Percentiles rank a stretch among this genome's conserved stretches.
These are phyloP conservation scores for Lasaia peninsularis DNA, from an alignment of 1,140 invertebrate genomes.

Conservation along the genomic window DNA sequence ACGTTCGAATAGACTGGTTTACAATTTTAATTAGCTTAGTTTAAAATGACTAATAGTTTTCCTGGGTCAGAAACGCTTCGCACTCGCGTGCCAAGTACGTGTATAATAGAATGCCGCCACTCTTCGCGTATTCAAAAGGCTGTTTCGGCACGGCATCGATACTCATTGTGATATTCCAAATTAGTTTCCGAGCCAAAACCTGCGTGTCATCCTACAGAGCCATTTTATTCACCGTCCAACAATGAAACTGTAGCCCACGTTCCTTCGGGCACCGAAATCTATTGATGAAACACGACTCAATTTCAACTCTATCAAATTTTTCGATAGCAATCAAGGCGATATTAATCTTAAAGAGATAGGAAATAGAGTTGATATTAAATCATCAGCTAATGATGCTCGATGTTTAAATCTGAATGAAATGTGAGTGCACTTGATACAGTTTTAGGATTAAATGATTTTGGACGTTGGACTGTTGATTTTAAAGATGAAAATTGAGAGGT, in stretches of 20 bases:
- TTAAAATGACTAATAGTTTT: conserved; percentile 3
- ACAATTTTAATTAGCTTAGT: conserved; percentile 19
- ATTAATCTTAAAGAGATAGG: conserved; percentile 40
- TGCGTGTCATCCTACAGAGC: conserved; percentile 65
- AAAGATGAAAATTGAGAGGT: conserved; percentile 37
- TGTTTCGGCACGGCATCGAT: conserved; percentile 68
- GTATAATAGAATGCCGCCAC: conserved; percentile 42
- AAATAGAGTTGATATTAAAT: conserved; percentile 64
- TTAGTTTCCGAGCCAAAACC: conserved; percentile 72
- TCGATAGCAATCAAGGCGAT: conserved; percentile 35
- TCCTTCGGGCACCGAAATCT: conserved; percentile 57
- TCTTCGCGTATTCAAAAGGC: conserved; percentile 64
- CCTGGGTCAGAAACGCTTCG: conserved; percentile 15
- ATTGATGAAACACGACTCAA: conserved; percentile 60
- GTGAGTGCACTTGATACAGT: conserved; percentile 32
- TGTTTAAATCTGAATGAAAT: conserved; percentile 51
- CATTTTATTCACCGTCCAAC: conserved; percentile 66
- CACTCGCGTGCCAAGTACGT: conserved; percentile 51
- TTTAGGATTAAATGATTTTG: conserved; percentile 36
- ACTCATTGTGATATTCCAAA: conserved; percentile 74
- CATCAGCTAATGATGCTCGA: conserved; percentile 38
- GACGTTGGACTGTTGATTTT: conserved; percentile 38
- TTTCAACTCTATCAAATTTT: conserved; percentile 53
- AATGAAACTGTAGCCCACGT: conserved; percentile 66
- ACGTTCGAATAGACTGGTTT: conserved; percentile 10